These are phyloP conservation scores for Pemphredon lugubris DNA, from an alignment of 2,888 invertebrate genomes.

Conservation along the genomic window DNA sequence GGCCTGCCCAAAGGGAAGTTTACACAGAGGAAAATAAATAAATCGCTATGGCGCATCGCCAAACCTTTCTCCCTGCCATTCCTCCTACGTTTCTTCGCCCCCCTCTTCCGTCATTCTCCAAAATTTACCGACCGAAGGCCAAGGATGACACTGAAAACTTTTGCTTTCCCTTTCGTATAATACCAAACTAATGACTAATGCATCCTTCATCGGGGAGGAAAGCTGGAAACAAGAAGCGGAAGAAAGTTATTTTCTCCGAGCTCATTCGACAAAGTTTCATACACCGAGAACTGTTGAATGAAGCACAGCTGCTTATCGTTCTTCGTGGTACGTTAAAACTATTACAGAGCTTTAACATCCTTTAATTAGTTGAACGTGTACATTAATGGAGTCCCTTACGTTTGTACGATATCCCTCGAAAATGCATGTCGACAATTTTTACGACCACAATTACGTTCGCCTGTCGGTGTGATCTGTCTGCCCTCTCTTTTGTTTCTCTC, in stretches of 20 bases:
- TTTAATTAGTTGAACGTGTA: too few species aligned
- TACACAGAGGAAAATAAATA: slow-evolving; percentile 73
- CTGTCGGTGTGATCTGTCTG: too few species aligned
- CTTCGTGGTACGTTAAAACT: too few species aligned
- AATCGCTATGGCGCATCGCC: slow-evolving; percentile 73
- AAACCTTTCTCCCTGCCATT: slow-evolving; percentile 65
- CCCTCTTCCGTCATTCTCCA: slow-evolving; percentile 18
- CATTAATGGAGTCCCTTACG: too few species aligned
- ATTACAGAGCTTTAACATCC: too few species aligned
- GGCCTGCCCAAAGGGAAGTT: slow-evolving; percentile 53
- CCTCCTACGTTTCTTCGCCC: slow-evolving; percentile 44
- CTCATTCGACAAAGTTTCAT: slow-evolving; percentile 35
- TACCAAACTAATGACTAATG: slow-evolving; percentile 33
- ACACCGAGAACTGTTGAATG: too few species aligned
- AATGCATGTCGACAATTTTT: too few species aligned
- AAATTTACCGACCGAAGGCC: slow-evolving; percentile 56
- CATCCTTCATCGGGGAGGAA: slow-evolving; percentile 24
- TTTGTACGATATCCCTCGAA: too few species aligned
- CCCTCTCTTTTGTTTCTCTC: too few species aligned
- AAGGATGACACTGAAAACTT: slow-evolving; percentile 55
- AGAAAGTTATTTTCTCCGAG: slow-evolving; percentile 1
- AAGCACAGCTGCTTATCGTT: too few species aligned
- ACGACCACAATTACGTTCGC: too few species aligned
- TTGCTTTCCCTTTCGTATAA: slow-evolving; percentile 46
- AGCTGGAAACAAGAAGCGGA: slow-evolving; percentile 31